phyloP scores from a whole-genome alignment of 2,113 vertebrate species.

The Dermatemys mawii region DNA sequence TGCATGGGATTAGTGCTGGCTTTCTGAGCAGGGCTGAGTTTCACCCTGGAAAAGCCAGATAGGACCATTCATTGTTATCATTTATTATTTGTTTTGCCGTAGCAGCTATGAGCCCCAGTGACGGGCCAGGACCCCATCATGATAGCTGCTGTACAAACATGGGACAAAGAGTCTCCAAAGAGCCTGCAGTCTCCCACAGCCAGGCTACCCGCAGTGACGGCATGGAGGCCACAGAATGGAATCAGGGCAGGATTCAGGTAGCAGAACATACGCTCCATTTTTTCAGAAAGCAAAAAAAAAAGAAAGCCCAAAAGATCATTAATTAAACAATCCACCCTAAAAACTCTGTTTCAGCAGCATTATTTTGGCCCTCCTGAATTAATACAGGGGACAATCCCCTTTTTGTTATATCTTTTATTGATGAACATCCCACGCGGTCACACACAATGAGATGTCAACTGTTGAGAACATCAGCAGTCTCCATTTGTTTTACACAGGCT shows the following conservation, averaged over 20 bases:
- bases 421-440: background rate
- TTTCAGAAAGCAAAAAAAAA: background rate
- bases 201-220: rapidly evolving
- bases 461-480: background rate
- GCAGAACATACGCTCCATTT: background rate
- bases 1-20: background rate
- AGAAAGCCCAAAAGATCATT: background rate
- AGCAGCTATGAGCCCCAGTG: background rate
- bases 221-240: background rate
- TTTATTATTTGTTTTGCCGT: background rate
- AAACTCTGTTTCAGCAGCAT: background rate
- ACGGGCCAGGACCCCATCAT: background rate
- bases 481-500: background rate
- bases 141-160: background rate
- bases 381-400: background rate
- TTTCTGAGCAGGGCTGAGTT: rapidly evolving
- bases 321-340: background rate
- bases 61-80: rapidly evolving
- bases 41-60: background rate
- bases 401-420: background rate
- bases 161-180: background rate
- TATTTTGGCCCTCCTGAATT: background rate
- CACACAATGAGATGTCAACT: background rate
- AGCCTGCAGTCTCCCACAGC: background rate
- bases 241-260: background rate